Evolutionary conservation across 1,140 invertebrate species (phyloP).

Genomic region (Drosophila pseudoananassae): DNA sequence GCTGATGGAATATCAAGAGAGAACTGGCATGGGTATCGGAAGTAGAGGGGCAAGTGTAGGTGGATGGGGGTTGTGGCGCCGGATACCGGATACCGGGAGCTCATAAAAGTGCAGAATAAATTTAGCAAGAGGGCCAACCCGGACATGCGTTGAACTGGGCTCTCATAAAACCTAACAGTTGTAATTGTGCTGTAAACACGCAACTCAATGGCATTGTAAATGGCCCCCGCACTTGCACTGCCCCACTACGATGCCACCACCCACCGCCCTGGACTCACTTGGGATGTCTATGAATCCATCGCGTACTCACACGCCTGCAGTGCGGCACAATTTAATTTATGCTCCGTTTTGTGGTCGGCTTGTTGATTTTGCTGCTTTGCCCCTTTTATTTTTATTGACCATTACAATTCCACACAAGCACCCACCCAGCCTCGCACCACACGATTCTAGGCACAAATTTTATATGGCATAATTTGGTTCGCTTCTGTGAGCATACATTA

Average conservation of each 20-base stretch:
- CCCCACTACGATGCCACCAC: conserved; percentile 2
- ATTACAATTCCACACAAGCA: conserved; percentile 56
- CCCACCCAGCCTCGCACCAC: conserved; percentile 13
- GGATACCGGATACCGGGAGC: conserved; percentile 52
- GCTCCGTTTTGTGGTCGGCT: conserved; percentile 65
- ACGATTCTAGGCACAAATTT: conserved; percentile 51
- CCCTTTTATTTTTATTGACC: conserved; percentile 77
- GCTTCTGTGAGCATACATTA: conserved; percentile 57
- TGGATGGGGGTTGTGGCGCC: neutral
- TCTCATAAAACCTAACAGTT: conserved; percentile 78
- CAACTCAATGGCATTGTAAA: conserved; percentile 78
- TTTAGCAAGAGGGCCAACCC: conserved; percentile 33
- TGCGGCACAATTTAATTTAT: conserved; percentile 80
- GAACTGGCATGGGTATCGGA: neutral
- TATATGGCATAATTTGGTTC: conserved; percentile 70
- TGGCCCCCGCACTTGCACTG: conserved; percentile 42
- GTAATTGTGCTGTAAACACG: conserved; percentile 82
- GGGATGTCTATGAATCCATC: conserved; percentile 29
- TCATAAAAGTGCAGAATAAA: conserved; percentile 78
- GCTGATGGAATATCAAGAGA: conserved; percentile 9
- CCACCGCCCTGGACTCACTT: conserved; percentile 4
- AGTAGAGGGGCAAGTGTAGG: neutral
- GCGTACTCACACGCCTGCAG: conserved; percentile 37
- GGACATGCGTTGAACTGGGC: conserved; percentile 58
- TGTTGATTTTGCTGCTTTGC: conserved; percentile 66